Evolutionary conservation across 2,797 vertebrate genomes (phyloP).

Genomic region (Delichon dasypus): DNA sequence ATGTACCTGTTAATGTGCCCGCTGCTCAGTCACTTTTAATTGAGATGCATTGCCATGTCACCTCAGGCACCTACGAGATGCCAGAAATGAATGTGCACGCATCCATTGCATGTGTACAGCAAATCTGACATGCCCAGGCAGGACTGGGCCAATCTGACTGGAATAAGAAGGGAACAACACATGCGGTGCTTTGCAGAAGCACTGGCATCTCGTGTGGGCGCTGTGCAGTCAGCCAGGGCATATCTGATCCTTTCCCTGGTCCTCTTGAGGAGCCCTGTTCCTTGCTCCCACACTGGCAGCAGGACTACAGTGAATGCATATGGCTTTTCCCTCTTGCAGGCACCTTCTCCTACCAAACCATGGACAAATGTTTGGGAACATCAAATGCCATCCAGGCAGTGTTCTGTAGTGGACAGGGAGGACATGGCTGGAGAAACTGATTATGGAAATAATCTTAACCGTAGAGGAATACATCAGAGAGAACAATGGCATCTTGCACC

Average conservation of each 20-base stretch:
- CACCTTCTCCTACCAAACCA: not conserved
- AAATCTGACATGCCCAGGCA: not conserved
- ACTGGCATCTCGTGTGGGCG: not conserved
- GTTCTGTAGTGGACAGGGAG: not conserved
- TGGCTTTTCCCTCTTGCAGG: not conserved
- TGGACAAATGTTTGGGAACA: not conserved
- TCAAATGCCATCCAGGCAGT: not conserved
- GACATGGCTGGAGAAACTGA: not conserved
- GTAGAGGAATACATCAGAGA: not conserved
- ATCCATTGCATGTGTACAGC: rapidly evolving
- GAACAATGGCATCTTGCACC: not conserved
- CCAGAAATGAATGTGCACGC: not conserved
- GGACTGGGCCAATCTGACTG: not conserved
- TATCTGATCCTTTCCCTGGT: too few species aligned
- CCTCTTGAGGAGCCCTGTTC: not conserved
- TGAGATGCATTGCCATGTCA: not conserved
- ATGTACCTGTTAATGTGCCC: not conserved
- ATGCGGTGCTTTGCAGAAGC: not conserved
- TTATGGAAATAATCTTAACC: not conserved
- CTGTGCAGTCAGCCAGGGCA: not conserved
- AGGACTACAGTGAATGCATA: rapidly evolving
- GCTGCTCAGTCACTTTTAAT: not conserved
- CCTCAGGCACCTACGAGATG: not conserved
- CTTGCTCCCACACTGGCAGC: not conserved
- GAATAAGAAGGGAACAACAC: not conserved